Percentiles rank a stretch among this genome's conserved stretches.
phyloP scores from a whole-genome alignment of 2,888 invertebrate species.

The Laothoe populi region DNA sequence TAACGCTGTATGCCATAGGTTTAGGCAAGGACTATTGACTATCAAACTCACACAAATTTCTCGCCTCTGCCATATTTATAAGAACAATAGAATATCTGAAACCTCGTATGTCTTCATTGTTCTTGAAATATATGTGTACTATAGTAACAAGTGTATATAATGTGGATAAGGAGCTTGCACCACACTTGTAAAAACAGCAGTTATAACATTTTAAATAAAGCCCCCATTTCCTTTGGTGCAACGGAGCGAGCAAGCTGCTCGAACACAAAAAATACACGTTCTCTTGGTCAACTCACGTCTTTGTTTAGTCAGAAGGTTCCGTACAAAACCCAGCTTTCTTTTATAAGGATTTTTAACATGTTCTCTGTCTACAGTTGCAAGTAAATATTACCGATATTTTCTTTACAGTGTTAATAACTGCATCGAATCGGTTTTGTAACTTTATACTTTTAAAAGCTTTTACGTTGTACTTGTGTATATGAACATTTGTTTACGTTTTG shows the following conservation, averaged over 20 bases:
- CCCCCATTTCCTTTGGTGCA: constrained; percentile 71
- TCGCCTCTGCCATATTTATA: too few species aligned
- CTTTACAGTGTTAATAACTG: background rate
- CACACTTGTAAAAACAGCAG: constrained; percentile 42
- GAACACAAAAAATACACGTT: constrained; percentile 49
- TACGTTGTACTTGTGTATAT: too few species aligned
- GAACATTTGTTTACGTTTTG: too few species aligned
- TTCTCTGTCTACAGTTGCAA: constrained; percentile 6
- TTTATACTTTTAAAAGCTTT: background rate
- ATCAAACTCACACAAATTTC: too few species aligned
- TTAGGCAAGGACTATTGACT: too few species aligned
- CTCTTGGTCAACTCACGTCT: constrained; percentile 3
- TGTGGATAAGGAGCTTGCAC: background rate
- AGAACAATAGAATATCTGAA: too few species aligned
- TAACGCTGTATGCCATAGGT: too few species aligned
- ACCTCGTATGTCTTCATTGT: too few species aligned
- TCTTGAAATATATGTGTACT: background rate
- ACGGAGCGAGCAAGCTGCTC: constrained; percentile 58
- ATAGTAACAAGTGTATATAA: constrained; percentile 1
- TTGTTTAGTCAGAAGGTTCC: constrained; percentile 18
- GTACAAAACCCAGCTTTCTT: constrained; percentile 7
- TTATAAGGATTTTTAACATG: background rate
- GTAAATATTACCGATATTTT: background rate
- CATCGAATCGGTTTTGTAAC: background rate
- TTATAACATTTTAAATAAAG: constrained; percentile 62